Evolutionary conservation across 2,113 vertebrate genomes (phyloP).

Genomic region (Antennarius striatus): DNA sequence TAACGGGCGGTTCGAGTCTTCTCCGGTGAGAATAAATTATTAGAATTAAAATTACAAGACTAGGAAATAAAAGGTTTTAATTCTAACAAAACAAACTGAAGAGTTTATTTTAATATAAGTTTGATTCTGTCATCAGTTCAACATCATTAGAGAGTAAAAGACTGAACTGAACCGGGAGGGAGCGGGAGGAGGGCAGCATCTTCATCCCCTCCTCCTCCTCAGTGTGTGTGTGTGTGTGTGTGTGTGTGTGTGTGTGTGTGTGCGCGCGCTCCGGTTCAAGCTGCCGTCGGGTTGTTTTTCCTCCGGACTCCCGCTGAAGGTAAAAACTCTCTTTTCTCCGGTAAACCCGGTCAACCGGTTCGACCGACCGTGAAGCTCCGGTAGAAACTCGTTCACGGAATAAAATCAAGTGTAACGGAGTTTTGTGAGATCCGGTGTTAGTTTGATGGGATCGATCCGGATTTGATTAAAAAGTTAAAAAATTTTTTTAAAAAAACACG

Average conservation of each 20-base stretch:
- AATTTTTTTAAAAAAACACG: no score
- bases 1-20: no score
- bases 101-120: no score
- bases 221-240: conserved; percentile 5
- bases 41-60: no score
- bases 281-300: conserved; percentile 10
- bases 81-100: no score
- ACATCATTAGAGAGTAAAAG: no score
- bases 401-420: no score
- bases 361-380: background rate
- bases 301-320: conserved; percentile 29
- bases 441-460: background rate
- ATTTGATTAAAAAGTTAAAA: background rate
- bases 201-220: conserved; percentile 30
- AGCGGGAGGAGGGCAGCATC: conserved; percentile 13
- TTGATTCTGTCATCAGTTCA: no score
- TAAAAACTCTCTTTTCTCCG: background rate
- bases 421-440: no score
- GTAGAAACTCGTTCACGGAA: background rate
- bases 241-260: background rate
- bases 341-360: no score
- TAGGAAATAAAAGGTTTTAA: no score
- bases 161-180: background rate
- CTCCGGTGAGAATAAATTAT: no score
- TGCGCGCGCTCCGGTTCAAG: background rate